Evolutionary conservation across 2,797 vertebrate genomes (phyloP).

Genomic region (Ammospiza maritima): DNA sequence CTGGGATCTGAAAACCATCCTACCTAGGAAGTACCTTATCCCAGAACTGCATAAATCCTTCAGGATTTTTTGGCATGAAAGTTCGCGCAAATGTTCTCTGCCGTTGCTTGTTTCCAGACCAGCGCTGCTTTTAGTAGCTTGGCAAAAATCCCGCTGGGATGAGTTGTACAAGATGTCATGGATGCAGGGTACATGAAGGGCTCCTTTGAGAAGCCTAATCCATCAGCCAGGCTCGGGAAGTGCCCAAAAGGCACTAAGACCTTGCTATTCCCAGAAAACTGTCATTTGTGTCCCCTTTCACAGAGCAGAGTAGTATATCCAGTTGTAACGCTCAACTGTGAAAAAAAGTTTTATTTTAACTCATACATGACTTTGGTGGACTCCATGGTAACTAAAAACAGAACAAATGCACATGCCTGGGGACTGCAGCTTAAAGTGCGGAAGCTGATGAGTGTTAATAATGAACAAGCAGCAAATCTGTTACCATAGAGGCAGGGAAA

Average conservation of each 20-base stretch:
- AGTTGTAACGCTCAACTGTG: background rate
- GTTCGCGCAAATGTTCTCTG: background rate
- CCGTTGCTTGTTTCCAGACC: background rate
- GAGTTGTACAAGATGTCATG: background rate
- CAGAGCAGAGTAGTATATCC: background rate
- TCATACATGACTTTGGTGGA: background rate
- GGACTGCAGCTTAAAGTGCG: background rate
- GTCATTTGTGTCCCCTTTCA: background rate
- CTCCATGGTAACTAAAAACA: background rate
- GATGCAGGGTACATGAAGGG: background rate
- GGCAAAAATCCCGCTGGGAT: background rate
- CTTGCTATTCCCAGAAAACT: background rate
- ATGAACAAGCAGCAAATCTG: background rate
- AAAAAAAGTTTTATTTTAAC: background rate
- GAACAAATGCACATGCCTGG: background rate
- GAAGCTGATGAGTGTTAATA: background rate
- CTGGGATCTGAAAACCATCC: background rate
- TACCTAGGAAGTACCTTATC: background rate
- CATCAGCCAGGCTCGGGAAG: background rate
- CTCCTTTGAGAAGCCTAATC: background rate
- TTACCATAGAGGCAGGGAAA: background rate
- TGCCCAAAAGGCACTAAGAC: background rate
- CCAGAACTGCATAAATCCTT: background rate
- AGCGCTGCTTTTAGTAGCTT: background rate
- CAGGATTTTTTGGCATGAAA: background rate